Evolutionary conservation across 2,888 invertebrate genomes (phyloP), one percentile per base, ranked within the genome.

Genomic region (Nomada flava): DNA sequence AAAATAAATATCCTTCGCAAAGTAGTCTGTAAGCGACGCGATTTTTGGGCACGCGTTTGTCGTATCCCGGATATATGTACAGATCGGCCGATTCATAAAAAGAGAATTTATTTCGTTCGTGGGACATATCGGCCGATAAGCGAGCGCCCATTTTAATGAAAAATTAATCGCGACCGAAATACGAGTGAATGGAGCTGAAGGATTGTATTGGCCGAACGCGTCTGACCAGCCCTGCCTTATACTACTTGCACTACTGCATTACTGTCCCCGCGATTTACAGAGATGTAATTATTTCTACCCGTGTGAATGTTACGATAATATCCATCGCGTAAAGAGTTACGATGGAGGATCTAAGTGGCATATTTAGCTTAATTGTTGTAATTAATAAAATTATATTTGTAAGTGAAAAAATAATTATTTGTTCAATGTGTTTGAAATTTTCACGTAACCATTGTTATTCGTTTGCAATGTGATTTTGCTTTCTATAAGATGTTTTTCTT

Each of bases 1-100:
- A 52, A 80, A 80, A 82, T 75, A 75, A 82, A 80, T 75, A 70
- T 62, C 47, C 62, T n/a, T 1, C 23, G 50, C 65, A 50, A 68
- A 69, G 70, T 53, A 60, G 67, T n/a, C 72, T 47, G 73, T 63
- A 57, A 79, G 44, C 52, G 72, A 57, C 57, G 50, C 50, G 62
- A 68, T 71, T 68, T 79, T 68, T 50, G 52, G 55, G n/a, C 23
- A 78, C 44, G 36, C 53, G 36, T 11, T 50, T 23, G 13, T n/a
- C n/a, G 44, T 42, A 18, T 29, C 15, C 55, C 36, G 10, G 18
- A 13, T n/a, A 44, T n/a, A 47, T 13, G 29, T 29, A 29, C 29
- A 7, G 57, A 42, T 13, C 1, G 60, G 52, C 62, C 72, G 70
- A 65, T 79, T 55, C 50, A 26, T 26, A 67, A 52, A 63, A 68